These are phyloP conservation scores for Drosophila sturtevanti DNA, from an alignment of 1,140 invertebrate species.

Conservation along the genomic window DNA sequence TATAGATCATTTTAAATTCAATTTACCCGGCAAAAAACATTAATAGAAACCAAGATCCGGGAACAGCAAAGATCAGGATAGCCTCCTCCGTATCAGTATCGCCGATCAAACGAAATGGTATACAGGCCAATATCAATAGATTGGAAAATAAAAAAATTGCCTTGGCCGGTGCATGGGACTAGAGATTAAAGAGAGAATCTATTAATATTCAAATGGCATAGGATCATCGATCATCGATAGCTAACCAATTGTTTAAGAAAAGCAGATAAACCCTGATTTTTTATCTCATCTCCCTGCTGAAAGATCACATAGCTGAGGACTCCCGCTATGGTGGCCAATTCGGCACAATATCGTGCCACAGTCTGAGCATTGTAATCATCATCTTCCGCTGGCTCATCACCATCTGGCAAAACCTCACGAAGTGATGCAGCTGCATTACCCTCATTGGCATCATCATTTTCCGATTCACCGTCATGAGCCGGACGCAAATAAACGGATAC, in stretches of 20 bases:
- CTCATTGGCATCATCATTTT: constrained; percentile 38
- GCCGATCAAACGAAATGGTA: constrained; percentile 91
- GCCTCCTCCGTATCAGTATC: constrained; percentile 93
- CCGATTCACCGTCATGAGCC: constrained; percentile 84
- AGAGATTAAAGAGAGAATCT: constrained; percentile 65
- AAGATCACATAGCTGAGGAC: constrained; percentile 95
- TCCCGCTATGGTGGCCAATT: constrained; percentile 92
- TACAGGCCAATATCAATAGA: constrained; percentile 94
- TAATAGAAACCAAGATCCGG: constrained; percentile 97
- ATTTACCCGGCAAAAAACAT: constrained; percentile 99
- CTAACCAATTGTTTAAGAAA: constrained; percentile 96
- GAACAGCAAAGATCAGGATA: constrained; percentile 94
- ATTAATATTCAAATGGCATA: neutral
- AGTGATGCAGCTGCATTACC: constrained; percentile 32
- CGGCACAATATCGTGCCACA: constrained; percentile 89
- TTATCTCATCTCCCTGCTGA: constrained; percentile 96
- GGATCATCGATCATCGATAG: neutral
- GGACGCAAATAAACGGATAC: constrained; percentile 95
- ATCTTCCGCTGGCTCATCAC: neutral
- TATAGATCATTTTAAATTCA: fast-evolving
- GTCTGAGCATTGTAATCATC: constrained; percentile 82
- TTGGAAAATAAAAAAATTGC: constrained; percentile 96
- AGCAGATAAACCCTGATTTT: constrained; percentile 94
- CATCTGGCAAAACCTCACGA: neutral
- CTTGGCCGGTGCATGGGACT: constrained; percentile 97